A percentile compares a stretch with the other conserved stretches of the same genome.
These are phyloP conservation scores for Egretta garzetta DNA, from an alignment of 2,113 vertebrate species.

Conservation along the genomic window DNA sequence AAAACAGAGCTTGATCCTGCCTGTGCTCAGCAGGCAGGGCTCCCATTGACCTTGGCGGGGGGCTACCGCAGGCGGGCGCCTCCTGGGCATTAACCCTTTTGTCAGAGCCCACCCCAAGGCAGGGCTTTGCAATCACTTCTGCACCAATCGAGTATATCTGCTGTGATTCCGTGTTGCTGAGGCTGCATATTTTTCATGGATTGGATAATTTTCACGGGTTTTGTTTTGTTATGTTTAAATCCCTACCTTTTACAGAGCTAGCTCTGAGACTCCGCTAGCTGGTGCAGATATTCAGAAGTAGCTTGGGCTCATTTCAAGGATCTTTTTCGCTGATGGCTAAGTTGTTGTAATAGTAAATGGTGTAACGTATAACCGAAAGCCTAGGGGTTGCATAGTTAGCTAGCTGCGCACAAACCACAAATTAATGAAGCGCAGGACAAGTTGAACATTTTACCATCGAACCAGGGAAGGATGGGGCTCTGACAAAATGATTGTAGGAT, in stretches of 20 bases:
- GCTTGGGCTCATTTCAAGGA: neutral
- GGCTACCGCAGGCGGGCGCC: neutral
- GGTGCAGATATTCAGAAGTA: constrained; percentile 6
- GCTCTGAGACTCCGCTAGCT: neutral
- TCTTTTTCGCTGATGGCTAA: constrained; percentile 23
- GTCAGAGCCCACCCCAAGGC: constrained; percentile 21
- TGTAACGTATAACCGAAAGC: constrained; percentile 1
- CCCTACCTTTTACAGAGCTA: constrained; percentile 32
- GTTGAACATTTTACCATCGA: neutral
- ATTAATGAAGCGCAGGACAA: constrained; percentile 25
- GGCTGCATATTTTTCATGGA: constrained; percentile 68
- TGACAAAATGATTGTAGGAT: neutral
- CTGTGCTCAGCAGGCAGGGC: neutral
- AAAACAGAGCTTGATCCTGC: constrained; percentile 41
- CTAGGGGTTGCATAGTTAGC: constrained; percentile 20
- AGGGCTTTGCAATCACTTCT: neutral
- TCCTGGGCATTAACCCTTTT: constrained; percentile 48
- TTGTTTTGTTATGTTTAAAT: constrained; percentile 54
- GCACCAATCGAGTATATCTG: neutral
- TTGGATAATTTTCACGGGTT: constrained; percentile 54
- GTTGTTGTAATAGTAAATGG: constrained; percentile 1
- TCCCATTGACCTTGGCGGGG: constrained; percentile 35
- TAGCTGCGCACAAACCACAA: neutral
- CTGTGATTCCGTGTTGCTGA: constrained; percentile 44
- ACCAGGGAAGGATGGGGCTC: neutral